These are phyloP conservation scores for Sebastes itinus DNA, from an alignment of 2,797 vertebrate species.

Conservation along the genomic window DNA sequence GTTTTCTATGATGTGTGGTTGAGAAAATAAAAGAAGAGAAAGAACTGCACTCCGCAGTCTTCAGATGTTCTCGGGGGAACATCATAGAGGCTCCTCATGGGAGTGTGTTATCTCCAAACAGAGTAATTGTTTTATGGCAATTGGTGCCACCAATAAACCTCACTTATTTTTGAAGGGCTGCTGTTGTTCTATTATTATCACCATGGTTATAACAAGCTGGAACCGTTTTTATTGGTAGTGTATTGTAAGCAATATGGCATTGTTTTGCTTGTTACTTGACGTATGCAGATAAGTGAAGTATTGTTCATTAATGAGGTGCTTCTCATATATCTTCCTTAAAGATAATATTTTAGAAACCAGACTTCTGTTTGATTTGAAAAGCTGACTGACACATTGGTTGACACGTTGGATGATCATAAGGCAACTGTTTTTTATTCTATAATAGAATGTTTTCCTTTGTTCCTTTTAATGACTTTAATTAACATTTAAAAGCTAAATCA, in stretches of 20 bases:
- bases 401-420: not conserved
- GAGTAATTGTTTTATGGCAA: constrained; percentile 1
- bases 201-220: not conserved
- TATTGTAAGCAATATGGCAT: not conserved
- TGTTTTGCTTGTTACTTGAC: not conserved
- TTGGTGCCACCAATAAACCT: not conserved
- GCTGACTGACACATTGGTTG: not conserved
- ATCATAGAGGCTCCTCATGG: not conserved
- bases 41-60: not conserved
- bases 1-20: constrained; percentile 7
- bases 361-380: not conserved
- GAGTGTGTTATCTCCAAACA: constrained; percentile 3
- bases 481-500: not conserved
- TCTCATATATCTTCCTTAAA: not conserved
- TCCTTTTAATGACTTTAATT: not conserved
- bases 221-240: not conserved
- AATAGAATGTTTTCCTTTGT: not conserved
- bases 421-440: not conserved
- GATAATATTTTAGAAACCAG: not conserved
- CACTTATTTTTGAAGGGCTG: not conserved
- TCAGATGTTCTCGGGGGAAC: not conserved
- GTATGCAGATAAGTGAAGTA: not conserved
- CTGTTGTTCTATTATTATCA: not conserved
- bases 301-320: not conserved
- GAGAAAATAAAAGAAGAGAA: not conserved